Conservation (phyloP, 1,140 invertebrate species). For the Eufriesea mexicana region DNA sequence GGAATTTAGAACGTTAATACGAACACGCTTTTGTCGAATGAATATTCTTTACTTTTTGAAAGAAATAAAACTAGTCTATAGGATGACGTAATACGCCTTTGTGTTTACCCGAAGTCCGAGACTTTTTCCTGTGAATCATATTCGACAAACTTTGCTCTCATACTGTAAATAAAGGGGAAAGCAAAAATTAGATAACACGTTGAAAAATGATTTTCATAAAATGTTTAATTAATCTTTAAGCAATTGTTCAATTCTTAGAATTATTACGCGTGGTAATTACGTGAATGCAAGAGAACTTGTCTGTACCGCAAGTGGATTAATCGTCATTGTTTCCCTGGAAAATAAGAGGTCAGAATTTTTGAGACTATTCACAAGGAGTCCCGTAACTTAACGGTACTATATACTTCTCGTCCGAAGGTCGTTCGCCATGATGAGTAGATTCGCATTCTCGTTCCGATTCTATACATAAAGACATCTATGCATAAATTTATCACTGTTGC, state of each 20-base stretch:
- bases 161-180: no score
- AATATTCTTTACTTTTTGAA: slow-evolving; percentile 15
- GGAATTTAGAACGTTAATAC: background rate
- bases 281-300: background rate
- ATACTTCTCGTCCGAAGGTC: slow-evolving; percentile 42
- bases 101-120: background rate
- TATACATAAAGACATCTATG: background rate
- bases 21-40: no score
- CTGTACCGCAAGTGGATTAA: background rate
- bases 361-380: slow-evolving; percentile 25
- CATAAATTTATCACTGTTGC: background rate
- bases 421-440: slow-evolving; percentile 37
- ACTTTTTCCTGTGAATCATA: background rate
- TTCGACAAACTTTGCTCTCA: background rate
- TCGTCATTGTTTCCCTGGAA: background rate
- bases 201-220: background rate
- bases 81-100: background rate
- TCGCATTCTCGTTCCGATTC: slow-evolving; percentile 17
- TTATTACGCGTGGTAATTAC: background rate
- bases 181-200: background rate
- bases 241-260: background rate
- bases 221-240: background rate
- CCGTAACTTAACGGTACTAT: slow-evolving; percentile 53
- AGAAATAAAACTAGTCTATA: slow-evolving; percentile 39
- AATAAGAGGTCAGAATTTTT: slow-evolving; percentile 16